These are phyloP conservation scores for Drosophila nikananu DNA, from an alignment of 1,140 invertebrate genomes.

Conservation along the genomic window DNA sequence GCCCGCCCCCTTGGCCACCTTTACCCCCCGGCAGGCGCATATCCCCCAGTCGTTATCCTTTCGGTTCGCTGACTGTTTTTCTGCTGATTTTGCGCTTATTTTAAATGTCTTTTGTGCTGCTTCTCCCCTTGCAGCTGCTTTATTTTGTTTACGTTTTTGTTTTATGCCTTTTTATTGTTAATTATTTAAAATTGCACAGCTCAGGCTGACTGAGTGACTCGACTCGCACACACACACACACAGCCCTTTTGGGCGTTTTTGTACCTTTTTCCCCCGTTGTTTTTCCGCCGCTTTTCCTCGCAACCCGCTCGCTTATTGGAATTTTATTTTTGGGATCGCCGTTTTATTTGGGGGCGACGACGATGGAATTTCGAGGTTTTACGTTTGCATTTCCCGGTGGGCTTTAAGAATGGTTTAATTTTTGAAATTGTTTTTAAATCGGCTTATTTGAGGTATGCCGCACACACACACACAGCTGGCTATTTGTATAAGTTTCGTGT, in stretches of 20 bases:
- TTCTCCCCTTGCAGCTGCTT: slow-evolving; percentile 36
- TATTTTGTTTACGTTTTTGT: slow-evolving; percentile 55
- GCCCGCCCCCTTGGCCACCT: slow-evolving; percentile 3
- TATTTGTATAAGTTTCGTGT: slow-evolving; percentile 6
- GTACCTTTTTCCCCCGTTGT: neutral
- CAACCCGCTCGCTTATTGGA: slow-evolving; percentile 37
- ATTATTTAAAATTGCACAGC: slow-evolving; percentile 70
- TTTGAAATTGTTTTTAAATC: slow-evolving; percentile 73
- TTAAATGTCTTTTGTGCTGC: slow-evolving; percentile 68
- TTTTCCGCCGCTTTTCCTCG: slow-evolving; percentile 9
- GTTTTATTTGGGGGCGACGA: slow-evolving; percentile 17
- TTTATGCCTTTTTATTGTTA: slow-evolving; percentile 62
- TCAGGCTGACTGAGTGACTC: slow-evolving; percentile 51
- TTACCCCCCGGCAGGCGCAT: slow-evolving; percentile 11
- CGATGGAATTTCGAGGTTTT: slow-evolving; percentile 3
- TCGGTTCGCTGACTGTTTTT: slow-evolving; percentile 76
- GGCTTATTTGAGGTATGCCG: slow-evolving; percentile 60
- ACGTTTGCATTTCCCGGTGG: slow-evolving; percentile 29
- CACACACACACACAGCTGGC: slow-evolving; percentile 24
- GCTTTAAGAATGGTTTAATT: slow-evolving; percentile 61
- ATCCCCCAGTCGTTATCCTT: slow-evolving; percentile 64
- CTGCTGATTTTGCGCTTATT: slow-evolving; percentile 80
- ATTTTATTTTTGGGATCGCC: slow-evolving; percentile 58
- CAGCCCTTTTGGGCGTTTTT: slow-evolving; percentile 15
- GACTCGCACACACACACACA: neutral